phyloP scores from a whole-genome alignment of 2,888 invertebrate species.

The Troglohyphantes excavatus region DNA sequence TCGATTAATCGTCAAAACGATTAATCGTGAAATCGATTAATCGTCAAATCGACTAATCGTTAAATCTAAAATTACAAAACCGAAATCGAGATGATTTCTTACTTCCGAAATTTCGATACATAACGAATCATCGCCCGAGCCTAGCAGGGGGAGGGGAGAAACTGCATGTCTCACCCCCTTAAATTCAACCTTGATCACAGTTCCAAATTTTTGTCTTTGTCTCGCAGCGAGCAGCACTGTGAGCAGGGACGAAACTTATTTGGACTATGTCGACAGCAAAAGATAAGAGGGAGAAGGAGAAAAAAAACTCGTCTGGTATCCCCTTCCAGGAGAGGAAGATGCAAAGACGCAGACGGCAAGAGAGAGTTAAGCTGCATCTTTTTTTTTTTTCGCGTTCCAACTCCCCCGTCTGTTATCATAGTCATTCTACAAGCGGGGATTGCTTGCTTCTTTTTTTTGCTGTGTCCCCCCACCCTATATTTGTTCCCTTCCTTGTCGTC shows the following conservation, averaged over 20 bases:
- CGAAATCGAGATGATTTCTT: too few species aligned
- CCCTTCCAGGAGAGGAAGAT: constrained; percentile 11
- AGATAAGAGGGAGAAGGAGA: constrained; percentile 11
- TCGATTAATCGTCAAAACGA: too few species aligned
- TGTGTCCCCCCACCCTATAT: constrained; percentile 18
- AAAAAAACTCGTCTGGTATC: constrained; percentile 13
- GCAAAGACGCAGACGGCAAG: constrained; percentile 10
- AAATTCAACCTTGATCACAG: constrained; percentile 14
- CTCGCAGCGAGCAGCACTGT: background rate
- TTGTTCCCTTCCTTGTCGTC: constrained; percentile 26
- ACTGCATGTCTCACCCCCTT: background rate
- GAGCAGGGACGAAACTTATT: constrained; percentile 35
- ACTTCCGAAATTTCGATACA: too few species aligned
- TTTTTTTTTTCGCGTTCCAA: constrained; percentile 14
- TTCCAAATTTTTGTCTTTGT: constrained; percentile 47
- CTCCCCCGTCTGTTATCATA: constrained; percentile 19
- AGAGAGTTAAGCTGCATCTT: constrained; percentile 48
- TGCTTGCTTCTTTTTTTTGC: constrained; percentile 32
- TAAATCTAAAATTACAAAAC: too few species aligned
- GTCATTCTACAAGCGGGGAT: constrained; percentile 49
- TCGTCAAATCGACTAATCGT: too few species aligned
- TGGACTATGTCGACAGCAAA: constrained; percentile 17
- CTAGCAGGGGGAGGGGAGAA: too few species aligned
- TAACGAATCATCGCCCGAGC: too few species aligned
- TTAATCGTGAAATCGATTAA: too few species aligned